Conservation (phyloP, 1,140 invertebrate species). For the Apolygus lucorum region DNA sequence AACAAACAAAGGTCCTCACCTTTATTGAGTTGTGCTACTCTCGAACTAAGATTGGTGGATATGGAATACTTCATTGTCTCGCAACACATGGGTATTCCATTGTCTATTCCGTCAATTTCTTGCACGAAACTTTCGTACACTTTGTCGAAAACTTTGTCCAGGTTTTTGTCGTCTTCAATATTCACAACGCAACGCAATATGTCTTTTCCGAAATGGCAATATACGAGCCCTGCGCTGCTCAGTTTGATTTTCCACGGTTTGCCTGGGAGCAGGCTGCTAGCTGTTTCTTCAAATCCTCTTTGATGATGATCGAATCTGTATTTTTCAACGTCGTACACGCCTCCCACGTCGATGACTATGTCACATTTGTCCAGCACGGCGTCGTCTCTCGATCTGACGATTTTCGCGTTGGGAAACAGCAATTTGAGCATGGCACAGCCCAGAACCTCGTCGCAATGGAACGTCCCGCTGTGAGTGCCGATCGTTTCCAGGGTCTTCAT, state of each 20-base stretch:
- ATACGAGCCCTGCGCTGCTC: constrained; percentile 92
- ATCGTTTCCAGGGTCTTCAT: constrained; percentile 41
- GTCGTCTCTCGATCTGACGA: constrained; percentile 65
- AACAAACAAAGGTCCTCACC: too few relatives aligned
- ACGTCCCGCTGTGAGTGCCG: constrained; percentile 70
- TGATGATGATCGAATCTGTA: constrained; percentile 95
- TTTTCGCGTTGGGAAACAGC: constrained; percentile 72
- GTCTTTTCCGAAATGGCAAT: constrained; percentile 78
- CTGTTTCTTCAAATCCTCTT: constrained; percentile 56
- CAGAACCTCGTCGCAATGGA: constrained; percentile 94
- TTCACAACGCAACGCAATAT: constrained; percentile 56
- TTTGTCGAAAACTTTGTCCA: constrained; percentile 44
- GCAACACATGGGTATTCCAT: constrained; percentile 75
- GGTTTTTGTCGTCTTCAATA: constrained; percentile 38
- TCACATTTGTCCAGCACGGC: constrained; percentile 70
- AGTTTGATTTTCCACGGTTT: constrained; percentile 59
- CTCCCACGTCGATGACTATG: constrained; percentile 95
- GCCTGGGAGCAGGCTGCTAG: constrained; percentile 48
- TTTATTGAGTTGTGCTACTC: constrained; percentile 74
- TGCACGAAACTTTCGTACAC: constrained; percentile 85
- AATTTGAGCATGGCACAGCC: constrained; percentile 84
- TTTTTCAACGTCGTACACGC: constrained; percentile 64
- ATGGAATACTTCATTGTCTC: constrained; percentile 65
- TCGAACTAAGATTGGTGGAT: constrained; percentile 61
- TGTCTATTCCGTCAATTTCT: constrained; percentile 95